phyloP scores from a whole-genome alignment of 2,797 vertebrate species.

The Sylvia borin region DNA sequence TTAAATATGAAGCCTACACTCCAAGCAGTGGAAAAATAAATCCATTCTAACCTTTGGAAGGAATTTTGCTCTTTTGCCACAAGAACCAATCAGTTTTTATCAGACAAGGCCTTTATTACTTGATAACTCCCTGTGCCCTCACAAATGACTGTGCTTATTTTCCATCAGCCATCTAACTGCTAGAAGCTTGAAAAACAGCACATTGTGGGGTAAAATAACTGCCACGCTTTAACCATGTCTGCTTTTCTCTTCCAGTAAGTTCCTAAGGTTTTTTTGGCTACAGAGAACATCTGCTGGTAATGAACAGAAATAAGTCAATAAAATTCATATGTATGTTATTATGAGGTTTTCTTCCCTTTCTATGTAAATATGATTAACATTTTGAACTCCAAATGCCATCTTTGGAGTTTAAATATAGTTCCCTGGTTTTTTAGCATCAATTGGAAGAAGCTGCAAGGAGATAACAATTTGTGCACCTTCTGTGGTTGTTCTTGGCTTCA shows the following conservation, averaged over 20 bases:
- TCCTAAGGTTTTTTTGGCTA: not conserved
- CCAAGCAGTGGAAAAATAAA: not conserved
- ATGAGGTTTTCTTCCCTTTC: not conserved
- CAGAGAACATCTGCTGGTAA: constrained; percentile 12
- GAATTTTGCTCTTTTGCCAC: not conserved
- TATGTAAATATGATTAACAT: not conserved
- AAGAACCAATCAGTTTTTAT: not conserved
- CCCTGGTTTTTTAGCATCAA: not conserved
- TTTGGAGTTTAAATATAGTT: constrained; percentile 14
- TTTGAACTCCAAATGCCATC: not conserved
- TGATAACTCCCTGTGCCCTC: not conserved
- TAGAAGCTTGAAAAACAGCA: constrained; percentile 22
- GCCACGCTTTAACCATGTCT: not conserved
- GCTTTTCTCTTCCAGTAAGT: not conserved
- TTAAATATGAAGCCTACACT: not conserved
- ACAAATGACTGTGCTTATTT: not conserved
- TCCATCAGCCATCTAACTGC: not conserved
- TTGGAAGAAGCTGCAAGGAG: not conserved
- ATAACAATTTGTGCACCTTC: not conserved
- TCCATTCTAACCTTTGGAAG: not conserved
- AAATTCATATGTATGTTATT: not conserved
- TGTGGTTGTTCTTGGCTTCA: not conserved
- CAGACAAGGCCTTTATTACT: not conserved
- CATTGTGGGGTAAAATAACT: constrained; percentile 10
- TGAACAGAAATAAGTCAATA: not conserved